A percentile compares a stretch with the other conserved stretches of the same genome.
Conservation (phyloP, 2,113 vertebrate species). For the Sphyrna mokarran region DNA sequence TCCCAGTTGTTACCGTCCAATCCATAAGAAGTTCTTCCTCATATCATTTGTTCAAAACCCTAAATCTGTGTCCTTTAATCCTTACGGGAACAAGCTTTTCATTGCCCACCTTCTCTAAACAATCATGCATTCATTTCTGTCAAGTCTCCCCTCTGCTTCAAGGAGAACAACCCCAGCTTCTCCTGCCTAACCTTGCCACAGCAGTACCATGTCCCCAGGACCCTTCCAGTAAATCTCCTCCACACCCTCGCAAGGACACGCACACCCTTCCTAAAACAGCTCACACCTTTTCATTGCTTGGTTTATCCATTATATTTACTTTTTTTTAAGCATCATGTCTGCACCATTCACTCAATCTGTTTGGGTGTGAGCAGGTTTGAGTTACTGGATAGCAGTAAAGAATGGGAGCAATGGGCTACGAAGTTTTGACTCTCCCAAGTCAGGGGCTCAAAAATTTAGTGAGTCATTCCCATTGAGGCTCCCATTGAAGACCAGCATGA, state of each 20-base stretch:
- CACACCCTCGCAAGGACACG: neutral
- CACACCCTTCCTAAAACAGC: neutral
- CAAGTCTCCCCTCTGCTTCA: neutral
- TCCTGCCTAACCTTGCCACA: neutral
- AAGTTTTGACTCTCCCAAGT: neutral
- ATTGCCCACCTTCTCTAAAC: neutral
- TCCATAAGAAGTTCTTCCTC: neutral
- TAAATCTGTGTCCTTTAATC: neutral
- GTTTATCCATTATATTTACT: neutral
- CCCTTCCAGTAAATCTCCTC: neutral
- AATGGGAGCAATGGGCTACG: neutral
- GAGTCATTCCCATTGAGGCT: neutral
- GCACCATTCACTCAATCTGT: neutral
- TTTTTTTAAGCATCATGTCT: neutral
- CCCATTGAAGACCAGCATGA: neutral
- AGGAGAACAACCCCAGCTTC: neutral
- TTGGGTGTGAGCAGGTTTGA: neutral
- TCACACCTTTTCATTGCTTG: neutral
- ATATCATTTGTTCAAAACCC: neutral
- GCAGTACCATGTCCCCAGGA: neutral
- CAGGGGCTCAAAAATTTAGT: neutral
- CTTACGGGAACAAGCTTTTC: neutral
- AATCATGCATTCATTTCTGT: neutral
- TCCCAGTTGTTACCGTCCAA: neutral
- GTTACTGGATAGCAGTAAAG: neutral